Percentiles rank a stretch among this genome's conserved stretches.
phyloP scores from a whole-genome alignment of 2,888 invertebrate genomes.

The Hipparchia semele region DNA sequence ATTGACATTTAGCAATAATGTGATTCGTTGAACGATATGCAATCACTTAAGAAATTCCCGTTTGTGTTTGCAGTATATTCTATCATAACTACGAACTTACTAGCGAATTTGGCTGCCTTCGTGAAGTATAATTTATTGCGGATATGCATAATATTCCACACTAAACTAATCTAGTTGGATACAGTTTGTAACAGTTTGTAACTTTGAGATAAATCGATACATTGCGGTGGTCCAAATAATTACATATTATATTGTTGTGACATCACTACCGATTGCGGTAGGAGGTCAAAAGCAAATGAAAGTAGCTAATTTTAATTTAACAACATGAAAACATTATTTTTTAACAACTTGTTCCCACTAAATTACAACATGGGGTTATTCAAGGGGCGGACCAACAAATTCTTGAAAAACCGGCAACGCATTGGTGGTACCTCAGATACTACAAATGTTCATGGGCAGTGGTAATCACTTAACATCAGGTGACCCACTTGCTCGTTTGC shows the following conservation, averaged over 20 bases:
- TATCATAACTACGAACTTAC: background rate
- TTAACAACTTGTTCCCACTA: no score
- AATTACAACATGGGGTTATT: no score
- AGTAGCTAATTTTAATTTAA: no score
- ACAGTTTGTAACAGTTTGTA: constrained; percentile 19
- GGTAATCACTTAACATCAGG: no score
- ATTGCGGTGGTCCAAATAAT: constrained; percentile 2
- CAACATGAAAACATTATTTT: no score
- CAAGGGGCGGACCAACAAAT: no score
- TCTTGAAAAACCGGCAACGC: no score
- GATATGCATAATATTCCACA: constrained; percentile 17
- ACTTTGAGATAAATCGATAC: constrained; percentile 20
- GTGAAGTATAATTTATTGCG: constrained; percentile 7
- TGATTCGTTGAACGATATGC: background rate
- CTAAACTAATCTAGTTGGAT: constrained; percentile 19
- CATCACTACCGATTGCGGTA: background rate
- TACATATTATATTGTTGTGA: background rate
- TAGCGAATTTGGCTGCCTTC: constrained; percentile 13
- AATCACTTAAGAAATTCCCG: background rate
- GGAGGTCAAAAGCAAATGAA: no score
- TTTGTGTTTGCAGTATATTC: constrained; percentile 1
- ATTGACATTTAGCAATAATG: no score
- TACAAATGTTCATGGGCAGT: no score
- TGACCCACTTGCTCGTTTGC: no score
- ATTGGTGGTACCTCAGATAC: no score